Base-by-base conservation (phyloP, 2,113 vertebrate species). In the Mesocricetus auratus region DNA sequence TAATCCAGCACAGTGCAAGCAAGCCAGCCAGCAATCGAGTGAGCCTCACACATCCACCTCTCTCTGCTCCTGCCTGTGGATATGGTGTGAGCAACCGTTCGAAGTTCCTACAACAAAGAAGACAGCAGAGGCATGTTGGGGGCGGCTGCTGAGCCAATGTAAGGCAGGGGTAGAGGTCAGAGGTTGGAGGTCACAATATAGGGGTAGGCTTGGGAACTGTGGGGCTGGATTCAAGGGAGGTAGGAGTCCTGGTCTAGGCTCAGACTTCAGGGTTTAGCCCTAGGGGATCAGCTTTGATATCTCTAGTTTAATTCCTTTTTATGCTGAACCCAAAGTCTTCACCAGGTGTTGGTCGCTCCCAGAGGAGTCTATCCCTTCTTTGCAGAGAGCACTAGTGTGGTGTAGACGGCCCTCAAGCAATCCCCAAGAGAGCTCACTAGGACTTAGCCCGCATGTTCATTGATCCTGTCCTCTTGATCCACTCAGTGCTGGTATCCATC, bases 381-480 rank as follows among this genome's bases (percentile, higher is more conserved):
- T 47, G 45, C 68, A 42, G 78, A 42, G 78, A 42, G 11, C 33
- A 36, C 29, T 21, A 68, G 29, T 45, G 31, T 45, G n/a, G 58
- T 47, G 6, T 19, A 53, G 19, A 39, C 26, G 1, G 26, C 1
- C 22, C 45, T 66, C 89, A 56, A 0, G 9, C n/a, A 39, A 3
- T 74, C 26, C 22, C 0, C 6, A 1, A 0, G 47, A 93, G 58
- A 42, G 24, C 64, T 29, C 77, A 21, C 39, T 39, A 42, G 5
- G 29, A 24, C 0, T 50, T 13, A 16, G 29, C 31, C n/a, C 1
- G 2, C 0, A 0, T 16, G 10, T 2, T 9, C 15, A 0, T 1
- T 42, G 5, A 2, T 6, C 11, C 1, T 2, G 5, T 39, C 26
- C 7, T 71, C 39, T 3, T 0, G n/a, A 58, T 62, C 66, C 26